Percentiles rank a stretch among this genome's conserved stretches.
These are phyloP conservation scores for Loripinus fragilis DNA, from an alignment of 2,888 invertebrate species.

Conservation along the genomic window DNA sequence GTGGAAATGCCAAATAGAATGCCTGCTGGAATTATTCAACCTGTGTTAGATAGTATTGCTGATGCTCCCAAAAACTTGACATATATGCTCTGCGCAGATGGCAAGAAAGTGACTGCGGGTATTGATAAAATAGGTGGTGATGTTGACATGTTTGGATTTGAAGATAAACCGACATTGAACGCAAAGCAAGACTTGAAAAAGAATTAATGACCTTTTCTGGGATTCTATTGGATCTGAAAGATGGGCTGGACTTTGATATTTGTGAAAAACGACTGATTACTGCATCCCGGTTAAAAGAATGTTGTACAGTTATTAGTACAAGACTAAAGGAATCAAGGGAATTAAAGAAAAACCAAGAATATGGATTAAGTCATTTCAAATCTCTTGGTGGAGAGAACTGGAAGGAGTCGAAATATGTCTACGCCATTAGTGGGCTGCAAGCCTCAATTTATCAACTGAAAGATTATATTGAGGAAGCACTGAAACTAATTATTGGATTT, in stretches of 20 bases:
- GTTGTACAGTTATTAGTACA: constrained; percentile 5
- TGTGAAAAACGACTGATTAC: not conserved
- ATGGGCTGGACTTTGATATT: not conserved
- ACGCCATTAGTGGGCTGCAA: constrained; percentile 34
- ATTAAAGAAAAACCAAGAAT: constrained; percentile 24
- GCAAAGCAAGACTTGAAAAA: not conserved
- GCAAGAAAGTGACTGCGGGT: constrained; percentile 37
- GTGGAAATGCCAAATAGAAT: no score
- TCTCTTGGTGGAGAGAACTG: constrained; percentile 27
- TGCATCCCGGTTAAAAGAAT: constrained; percentile 6
- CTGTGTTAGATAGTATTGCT: constrained; percentile 7
- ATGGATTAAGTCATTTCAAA: constrained; percentile 27
- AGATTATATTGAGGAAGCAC: not conserved
- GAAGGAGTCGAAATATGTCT: constrained; percentile 32
- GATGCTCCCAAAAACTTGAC: not conserved
- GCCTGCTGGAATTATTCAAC: no score
- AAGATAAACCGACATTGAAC: constrained; percentile 19
- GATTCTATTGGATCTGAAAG: constrained; percentile 9
- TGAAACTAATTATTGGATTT: not conserved
- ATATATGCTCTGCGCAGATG: constrained; percentile 42
- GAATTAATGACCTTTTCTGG: not conserved
- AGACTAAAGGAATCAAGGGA: constrained; percentile 22
- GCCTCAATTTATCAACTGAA: constrained; percentile 31
- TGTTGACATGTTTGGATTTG: constrained; percentile 41
- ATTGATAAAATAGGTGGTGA: constrained; percentile 36